Percentiles rank a stretch among this genome's conserved stretches.
Evolutionary conservation across 2,113 vertebrate species (phyloP).

Genomic region (Argyrosomus japonicus): DNA sequence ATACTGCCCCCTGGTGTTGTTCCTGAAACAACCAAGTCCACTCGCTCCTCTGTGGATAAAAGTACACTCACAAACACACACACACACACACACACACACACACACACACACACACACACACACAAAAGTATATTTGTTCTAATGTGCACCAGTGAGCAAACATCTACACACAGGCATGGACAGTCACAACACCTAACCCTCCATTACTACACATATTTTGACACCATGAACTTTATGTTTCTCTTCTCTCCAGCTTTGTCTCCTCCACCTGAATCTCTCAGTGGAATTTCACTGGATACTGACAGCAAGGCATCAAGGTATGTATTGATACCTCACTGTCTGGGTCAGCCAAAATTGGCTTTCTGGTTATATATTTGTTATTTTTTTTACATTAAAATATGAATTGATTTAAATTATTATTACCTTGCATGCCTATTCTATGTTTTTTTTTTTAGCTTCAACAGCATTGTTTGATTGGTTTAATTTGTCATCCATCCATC

Average conservation of each 20-base stretch:
- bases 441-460: too few relatives aligned
- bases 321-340: background rate
- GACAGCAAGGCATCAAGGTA: constrained; percentile 71
- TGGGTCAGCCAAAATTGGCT: too few relatives aligned
- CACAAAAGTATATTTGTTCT: background rate
- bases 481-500: background rate
- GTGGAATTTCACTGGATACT: constrained; percentile 77
- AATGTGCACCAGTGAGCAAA: too few relatives aligned
- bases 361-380: too few relatives aligned
- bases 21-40: constrained; percentile 44
- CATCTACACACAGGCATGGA: too few relatives aligned
- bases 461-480: background rate
- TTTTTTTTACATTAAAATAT: too few relatives aligned
- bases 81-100: background rate
- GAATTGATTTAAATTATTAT: too few relatives aligned
- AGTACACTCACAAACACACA: constrained; percentile 56
- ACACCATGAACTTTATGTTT: background rate
- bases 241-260: constrained; percentile 72
- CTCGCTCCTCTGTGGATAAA: constrained; percentile 78
- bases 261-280: constrained; percentile 82
- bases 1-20: constrained; percentile 66
- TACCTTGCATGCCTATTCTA: too few relatives aligned
- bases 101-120: background rate
- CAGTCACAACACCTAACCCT: too few relatives aligned
- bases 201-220: background rate